Conservation (phyloP, 2,797 vertebrate genomes). For the Smutsia gigantea region DNA sequence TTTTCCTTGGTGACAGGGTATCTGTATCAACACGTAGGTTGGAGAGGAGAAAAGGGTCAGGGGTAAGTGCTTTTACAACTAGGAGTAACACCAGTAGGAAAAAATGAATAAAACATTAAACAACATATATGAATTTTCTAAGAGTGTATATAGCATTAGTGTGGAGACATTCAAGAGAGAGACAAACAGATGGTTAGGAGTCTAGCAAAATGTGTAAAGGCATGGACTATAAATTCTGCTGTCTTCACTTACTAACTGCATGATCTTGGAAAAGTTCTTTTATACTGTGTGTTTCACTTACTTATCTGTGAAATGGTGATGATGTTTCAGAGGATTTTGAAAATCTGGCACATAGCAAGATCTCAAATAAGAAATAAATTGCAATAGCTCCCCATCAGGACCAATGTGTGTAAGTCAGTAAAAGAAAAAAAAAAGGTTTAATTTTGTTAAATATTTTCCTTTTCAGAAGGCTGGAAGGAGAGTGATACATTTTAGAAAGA, state of each 20-base stretch:
- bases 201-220: neutral
- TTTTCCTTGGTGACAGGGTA: neutral
- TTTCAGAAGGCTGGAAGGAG: neutral
- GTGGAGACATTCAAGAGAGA: neutral
- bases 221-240: neutral
- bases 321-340: too few species aligned
- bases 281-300: too few species aligned
- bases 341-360: neutral
- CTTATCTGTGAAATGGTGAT: too few species aligned
- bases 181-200: neutral
- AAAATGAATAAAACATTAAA: neutral
- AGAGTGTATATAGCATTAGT: neutral
- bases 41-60: neutral
- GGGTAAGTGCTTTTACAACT: neutral
- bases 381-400: neutral
- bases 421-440: neutral
- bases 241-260: neutral
- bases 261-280: neutral
- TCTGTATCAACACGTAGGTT: neutral
- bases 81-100: neutral
- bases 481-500: neutral
- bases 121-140: neutral
- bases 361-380: neutral
- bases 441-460: neutral
- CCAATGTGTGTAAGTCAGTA: neutral